Evolutionary conservation across 2,888 invertebrate genomes (phyloP).

Genomic region (Coenonympha arcania): DNA sequence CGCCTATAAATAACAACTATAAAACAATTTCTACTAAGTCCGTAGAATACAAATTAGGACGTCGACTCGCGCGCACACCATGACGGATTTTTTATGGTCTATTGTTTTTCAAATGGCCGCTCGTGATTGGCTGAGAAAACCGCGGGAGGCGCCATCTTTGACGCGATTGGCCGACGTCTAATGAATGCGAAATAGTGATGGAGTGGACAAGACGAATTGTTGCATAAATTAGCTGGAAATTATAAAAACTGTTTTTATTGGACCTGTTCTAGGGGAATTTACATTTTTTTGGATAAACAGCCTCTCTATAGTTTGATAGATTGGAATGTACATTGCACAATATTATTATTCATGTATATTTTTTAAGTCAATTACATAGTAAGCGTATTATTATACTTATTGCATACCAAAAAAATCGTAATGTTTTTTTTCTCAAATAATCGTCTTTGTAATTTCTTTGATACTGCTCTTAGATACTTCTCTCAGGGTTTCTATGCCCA

Average conservation of each 20-base stretch:
- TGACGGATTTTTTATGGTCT: constrained; percentile 71
- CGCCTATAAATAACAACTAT: neutral
- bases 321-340: no score
- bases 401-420: no score
- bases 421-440: no score
- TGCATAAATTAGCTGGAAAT: constrained; percentile 56
- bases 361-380: no score
- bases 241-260: constrained; percentile 33
- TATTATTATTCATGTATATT: no score
- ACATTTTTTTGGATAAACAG: constrained; percentile 8
- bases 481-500: no score
- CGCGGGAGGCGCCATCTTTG: constrained; percentile 52
- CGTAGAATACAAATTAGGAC: constrained; percentile 48
- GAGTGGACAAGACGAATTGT: constrained; percentile 61
- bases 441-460: no score
- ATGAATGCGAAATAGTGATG: constrained; percentile 68
- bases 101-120: constrained; percentile 68
- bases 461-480: no score
- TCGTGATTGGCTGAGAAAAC: constrained; percentile 49
- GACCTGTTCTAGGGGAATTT: constrained; percentile 28
- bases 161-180: constrained; percentile 51
- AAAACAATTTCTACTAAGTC: constrained; percentile 13
- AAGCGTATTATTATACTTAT: no score
- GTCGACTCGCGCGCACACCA: constrained; percentile 51
- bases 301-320: neutral